Percentiles rank a stretch among this genome's conserved stretches.
Conservation (phyloP, 1,140 invertebrate species). For the Drosophila aff. region DNA sequence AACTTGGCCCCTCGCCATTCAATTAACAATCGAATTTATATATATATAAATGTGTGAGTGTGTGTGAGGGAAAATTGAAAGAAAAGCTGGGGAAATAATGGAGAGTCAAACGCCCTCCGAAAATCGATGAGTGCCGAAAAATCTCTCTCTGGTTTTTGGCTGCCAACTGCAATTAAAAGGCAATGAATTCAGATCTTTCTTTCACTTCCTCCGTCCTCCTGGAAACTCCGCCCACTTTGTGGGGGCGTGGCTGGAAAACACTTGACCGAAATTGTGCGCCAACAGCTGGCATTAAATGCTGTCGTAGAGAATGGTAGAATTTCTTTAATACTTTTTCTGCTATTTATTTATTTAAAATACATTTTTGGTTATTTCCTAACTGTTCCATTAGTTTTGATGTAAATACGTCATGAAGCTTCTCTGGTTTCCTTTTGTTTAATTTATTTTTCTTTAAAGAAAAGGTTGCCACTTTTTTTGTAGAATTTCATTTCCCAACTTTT, state of each 20-base stretch:
- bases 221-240: background rate
- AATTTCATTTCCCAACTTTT: slow-evolving; percentile 7
- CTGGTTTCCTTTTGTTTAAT: background rate
- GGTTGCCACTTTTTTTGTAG: slow-evolving; percentile 29
- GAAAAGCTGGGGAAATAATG: slow-evolving; percentile 18
- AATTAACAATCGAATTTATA: slow-evolving; percentile 79
- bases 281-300: slow-evolving; percentile 73
- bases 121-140: slow-evolving; percentile 55
- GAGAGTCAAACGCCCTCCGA: slow-evolving; percentile 15
- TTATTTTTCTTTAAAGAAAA: background rate
- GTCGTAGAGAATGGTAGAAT: background rate
- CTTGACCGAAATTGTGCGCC: slow-evolving; percentile 73
- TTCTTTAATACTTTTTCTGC: background rate
- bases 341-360: slow-evolving; percentile 56
- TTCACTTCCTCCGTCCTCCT: background rate
- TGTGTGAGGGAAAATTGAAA: slow-evolving; percentile 19
- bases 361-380: slow-evolving; percentile 1
- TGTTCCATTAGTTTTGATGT: slow-evolving; percentile 6
- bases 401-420: background rate
- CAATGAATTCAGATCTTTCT: slow-evolving; percentile 70
- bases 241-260: slow-evolving; percentile 65
- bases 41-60: slow-evolving; percentile 24
- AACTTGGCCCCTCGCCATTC: slow-evolving; percentile 65
- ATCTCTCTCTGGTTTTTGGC: slow-evolving; percentile 59
- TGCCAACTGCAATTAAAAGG: slow-evolving; percentile 82